Evolutionary conservation across 2,797 vertebrate genomes (phyloP).

Genomic region (Sciaenops ocellatus): DNA sequence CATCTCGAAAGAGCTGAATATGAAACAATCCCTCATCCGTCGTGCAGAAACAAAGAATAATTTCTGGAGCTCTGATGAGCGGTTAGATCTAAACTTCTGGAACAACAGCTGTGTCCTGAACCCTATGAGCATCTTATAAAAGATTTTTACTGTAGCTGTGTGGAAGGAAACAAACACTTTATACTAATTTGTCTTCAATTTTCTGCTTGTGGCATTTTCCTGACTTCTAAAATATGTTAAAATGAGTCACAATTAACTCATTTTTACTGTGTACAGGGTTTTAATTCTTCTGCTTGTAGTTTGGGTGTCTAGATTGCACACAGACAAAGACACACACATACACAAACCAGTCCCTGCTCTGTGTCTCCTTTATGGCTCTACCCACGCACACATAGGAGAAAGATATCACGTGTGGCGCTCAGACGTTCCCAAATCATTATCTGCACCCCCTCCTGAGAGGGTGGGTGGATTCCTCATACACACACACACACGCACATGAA

Average conservation of each 20-base stretch:
- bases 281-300: constrained; percentile 31
- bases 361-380: constrained; percentile 69
- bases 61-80: neutral
- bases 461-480: constrained; percentile 79
- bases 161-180: constrained; percentile 35
- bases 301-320: constrained; percentile 37
- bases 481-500: constrained; percentile 24
- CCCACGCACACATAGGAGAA: constrained; percentile 79
- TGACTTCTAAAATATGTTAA: constrained; percentile 6
- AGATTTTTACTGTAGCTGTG: neutral
- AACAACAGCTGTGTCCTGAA: constrained; percentile 14
- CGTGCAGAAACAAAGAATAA: neutral
- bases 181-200: constrained; percentile 18
- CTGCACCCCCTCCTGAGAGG: constrained; percentile 80
- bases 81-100: constrained; percentile 17
- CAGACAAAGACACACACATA: constrained; percentile 26
- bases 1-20: neutral
- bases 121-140: constrained; percentile 1
- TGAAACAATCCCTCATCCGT: neutral
- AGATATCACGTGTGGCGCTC: constrained; percentile 72
- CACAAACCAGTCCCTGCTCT: constrained; percentile 50
- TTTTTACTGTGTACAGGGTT: constrained; percentile 12
- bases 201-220: constrained; percentile 22
- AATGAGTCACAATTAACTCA: constrained; percentile 3
- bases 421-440: constrained; percentile 85